Conservation (phyloP, 2,113 vertebrate species). For the Phylloscopus trochilus region DNA sequence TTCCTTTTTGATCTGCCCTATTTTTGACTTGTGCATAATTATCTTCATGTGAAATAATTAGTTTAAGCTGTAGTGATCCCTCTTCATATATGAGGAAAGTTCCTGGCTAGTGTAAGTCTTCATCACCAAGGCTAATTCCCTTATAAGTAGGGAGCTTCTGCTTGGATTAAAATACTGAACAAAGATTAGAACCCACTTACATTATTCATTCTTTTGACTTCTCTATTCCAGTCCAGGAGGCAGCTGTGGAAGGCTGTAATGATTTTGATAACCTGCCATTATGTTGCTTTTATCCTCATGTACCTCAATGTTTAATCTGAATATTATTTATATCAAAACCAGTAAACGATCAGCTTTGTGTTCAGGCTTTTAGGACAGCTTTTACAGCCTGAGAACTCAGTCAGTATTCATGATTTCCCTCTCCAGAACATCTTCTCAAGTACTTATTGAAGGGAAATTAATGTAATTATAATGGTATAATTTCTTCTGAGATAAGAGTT, state of each 20-base stretch:
- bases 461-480: not conserved
- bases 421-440: not conserved
- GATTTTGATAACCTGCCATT: slow-evolving; percentile 13
- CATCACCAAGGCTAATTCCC: not conserved
- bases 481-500: not conserved
- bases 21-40: not conserved
- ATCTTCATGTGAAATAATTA: not conserved
- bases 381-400: slow-evolving; percentile 10
- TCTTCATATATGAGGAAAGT: not conserved
- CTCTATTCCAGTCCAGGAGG: not conserved
- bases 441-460: not conserved
- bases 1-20: not conserved
- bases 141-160: not conserved
- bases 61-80: not conserved
- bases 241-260: slow-evolving; percentile 1
- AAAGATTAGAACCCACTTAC: not conserved
- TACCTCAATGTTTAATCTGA: not conserved
- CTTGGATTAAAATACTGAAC: not conserved
- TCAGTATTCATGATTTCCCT: not conserved
- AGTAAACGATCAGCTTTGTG: not conserved
- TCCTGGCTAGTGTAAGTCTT: not conserved
- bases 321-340: slow-evolving; percentile 27
- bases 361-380: not conserved
- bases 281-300: not conserved
- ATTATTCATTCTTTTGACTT: not conserved